phyloP scores from a whole-genome alignment of 2,113 vertebrate genomes.

The Paramisgurnus dabryanus region DNA sequence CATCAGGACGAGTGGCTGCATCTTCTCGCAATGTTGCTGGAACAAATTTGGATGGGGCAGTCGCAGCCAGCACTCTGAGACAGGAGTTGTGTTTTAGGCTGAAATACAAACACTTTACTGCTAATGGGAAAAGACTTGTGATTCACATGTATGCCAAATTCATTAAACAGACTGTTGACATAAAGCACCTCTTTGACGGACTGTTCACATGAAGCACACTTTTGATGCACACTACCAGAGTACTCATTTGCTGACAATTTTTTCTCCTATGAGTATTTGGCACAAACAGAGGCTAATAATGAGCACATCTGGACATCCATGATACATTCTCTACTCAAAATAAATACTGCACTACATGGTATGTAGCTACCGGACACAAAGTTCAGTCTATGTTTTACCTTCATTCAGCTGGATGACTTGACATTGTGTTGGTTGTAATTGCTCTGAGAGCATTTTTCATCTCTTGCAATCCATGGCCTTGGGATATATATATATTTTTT shows the following conservation, averaged over 20 bases:
- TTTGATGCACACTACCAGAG: background rate
- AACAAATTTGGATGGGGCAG: slow-evolving; percentile 22
- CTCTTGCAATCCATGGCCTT: background rate
- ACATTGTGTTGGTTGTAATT: background rate
- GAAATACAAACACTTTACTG: background rate
- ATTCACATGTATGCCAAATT: slow-evolving; percentile 4
- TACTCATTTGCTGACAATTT: background rate
- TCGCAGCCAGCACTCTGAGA: background rate
- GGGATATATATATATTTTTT: background rate
- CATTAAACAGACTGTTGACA: background rate
- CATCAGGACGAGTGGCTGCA: slow-evolving; percentile 38
- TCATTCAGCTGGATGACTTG: background rate
- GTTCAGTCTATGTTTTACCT: background rate
- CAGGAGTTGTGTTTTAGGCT: background rate
- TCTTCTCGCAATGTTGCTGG: slow-evolving; percentile 54
- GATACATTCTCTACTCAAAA: slow-evolving; percentile 13
- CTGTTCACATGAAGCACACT: background rate
- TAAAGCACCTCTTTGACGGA: slow-evolving; percentile 7
- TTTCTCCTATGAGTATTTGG: slow-evolving; percentile 4
- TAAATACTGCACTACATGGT: background rate
- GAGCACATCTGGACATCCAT: slow-evolving; percentile 20
- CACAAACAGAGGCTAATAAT: slow-evolving; percentile 4
- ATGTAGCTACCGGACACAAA: background rate
- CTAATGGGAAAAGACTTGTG: slow-evolving; percentile 4
- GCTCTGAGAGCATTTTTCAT: background rate